Percentiles rank a stretch among this genome's conserved stretches.
Evolutionary conservation across 2,113 vertebrate species (phyloP).

Genomic region (Syrmaticus mikado): DNA sequence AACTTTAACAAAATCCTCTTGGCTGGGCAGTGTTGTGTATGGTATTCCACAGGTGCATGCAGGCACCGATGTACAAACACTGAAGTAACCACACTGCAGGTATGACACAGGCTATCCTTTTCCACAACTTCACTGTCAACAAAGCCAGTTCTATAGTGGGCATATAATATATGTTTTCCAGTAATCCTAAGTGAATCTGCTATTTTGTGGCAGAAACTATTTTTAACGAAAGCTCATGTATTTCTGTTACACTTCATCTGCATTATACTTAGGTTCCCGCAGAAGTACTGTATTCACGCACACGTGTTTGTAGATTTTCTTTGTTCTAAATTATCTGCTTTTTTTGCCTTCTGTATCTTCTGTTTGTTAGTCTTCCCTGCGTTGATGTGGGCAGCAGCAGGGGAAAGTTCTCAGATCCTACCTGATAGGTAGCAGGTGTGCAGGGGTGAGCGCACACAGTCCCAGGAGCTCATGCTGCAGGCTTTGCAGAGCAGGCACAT

Average conservation of each 20-base stretch:
- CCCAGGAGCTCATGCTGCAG: neutral
- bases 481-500: neutral
- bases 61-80: neutral
- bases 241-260: neutral
- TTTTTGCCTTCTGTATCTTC: neutral
- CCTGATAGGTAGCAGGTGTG: rapidly evolving
- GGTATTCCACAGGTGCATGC: neutral
- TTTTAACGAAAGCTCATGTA: neutral
- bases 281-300: neutral
- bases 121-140: conserved; percentile 4
- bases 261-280: neutral
- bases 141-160: neutral
- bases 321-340: neutral
- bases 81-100: neutral
- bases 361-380: neutral
- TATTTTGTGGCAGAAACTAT: neutral
- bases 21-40: neutral
- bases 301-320: rapidly evolving
- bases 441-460: neutral
- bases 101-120: neutral
- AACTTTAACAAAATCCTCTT: neutral
- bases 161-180: neutral
- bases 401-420: neutral
- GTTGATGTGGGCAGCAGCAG: neutral
- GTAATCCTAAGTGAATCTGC: neutral